Percentiles rank a stretch among this genome's conserved stretches.
These are phyloP conservation scores for Lepidochrysops patricia DNA, from an alignment of 2,888 invertebrate species.

Conservation along the genomic window DNA sequence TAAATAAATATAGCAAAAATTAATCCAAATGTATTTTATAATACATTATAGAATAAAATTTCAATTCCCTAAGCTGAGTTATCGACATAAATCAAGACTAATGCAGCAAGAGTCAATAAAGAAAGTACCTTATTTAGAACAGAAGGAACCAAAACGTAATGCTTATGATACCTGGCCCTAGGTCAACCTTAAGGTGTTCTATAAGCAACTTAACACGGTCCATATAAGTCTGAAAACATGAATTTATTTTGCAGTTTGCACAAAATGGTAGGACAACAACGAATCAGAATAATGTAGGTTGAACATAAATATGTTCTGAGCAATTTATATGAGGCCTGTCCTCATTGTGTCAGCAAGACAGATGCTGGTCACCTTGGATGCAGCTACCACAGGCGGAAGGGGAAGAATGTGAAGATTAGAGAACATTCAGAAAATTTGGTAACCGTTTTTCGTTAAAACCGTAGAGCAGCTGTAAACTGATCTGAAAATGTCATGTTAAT, in stretches of 20 bases:
- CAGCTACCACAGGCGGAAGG: neutral
- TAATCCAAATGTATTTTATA: neutral
- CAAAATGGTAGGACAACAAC: neutral
- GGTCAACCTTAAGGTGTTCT: neutral
- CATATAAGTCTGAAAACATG: neutral
- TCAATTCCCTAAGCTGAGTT: neutral
- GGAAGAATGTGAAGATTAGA: neutral
- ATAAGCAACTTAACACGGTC: neutral
- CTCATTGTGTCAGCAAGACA: conserved; percentile 8
- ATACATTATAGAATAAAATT: neutral
- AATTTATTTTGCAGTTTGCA: neutral
- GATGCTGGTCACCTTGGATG: conserved; percentile 4
- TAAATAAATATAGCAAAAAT: neutral
- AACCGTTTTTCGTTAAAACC: neutral
- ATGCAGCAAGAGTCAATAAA: neutral
- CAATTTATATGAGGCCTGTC: conserved; percentile 8
- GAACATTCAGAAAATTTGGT: neutral
- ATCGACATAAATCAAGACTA: neutral
- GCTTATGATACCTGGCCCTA: neutral
- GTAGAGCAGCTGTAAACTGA: too few species aligned
- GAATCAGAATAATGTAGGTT: conserved; percentile 7
- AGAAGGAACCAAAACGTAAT: neutral
- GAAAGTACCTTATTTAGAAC: neutral
- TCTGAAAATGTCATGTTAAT: too few species aligned
- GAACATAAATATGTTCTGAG: conserved; percentile 1